Percentiles rank a stretch among this genome's conserved stretches.
Conservation (phyloP, 37 sponge, comb jelly and placozoan species). For the Crambe crambe region DNA sequence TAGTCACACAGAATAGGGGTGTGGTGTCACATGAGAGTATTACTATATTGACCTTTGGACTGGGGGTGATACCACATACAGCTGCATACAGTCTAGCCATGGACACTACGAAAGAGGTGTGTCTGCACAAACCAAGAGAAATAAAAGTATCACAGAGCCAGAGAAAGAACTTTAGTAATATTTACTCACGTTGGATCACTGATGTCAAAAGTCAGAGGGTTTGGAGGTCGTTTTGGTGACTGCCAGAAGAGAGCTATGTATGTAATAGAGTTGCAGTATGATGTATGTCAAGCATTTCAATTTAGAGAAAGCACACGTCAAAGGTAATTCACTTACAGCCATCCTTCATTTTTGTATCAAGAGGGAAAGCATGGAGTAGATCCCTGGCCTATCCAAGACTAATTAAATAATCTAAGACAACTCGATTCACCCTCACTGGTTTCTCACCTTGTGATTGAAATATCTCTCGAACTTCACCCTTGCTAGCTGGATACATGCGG, state of each 20-base stretch:
- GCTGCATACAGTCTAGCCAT: conserved; percentile 64
- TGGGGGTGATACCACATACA: conserved; percentile 47
- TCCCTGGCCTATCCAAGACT: conserved; percentile 51
- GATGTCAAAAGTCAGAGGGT: conserved; percentile 72
- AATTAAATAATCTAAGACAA: background rate
- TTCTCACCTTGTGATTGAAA: conserved; percentile 87
- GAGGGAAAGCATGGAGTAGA: conserved; percentile 81
- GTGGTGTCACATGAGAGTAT: too few species aligned
- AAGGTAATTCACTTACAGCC: conserved; percentile 68
- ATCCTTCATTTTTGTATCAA: conserved; percentile 84
- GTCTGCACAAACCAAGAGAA: conserved; percentile 64
- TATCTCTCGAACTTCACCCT: conserved; percentile 91
- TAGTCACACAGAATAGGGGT: too few species aligned
- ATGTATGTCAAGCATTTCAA: background rate
- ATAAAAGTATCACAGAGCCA: too few species aligned
- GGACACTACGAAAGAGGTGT: conserved; percentile 61
- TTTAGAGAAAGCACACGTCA: background rate
- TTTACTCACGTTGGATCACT: conserved; percentile 56
- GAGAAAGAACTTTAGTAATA: background rate
- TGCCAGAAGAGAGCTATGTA: conserved; percentile 95
- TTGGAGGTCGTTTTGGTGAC: conserved; percentile 90
- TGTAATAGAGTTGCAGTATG: background rate
- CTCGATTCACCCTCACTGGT: background rate
- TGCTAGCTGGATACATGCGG: conserved; percentile 64
- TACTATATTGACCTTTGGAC: too few species aligned